Base-by-base conservation (phyloP, 2,113 vertebrate species). In the Nettapus auritus region DNA sequence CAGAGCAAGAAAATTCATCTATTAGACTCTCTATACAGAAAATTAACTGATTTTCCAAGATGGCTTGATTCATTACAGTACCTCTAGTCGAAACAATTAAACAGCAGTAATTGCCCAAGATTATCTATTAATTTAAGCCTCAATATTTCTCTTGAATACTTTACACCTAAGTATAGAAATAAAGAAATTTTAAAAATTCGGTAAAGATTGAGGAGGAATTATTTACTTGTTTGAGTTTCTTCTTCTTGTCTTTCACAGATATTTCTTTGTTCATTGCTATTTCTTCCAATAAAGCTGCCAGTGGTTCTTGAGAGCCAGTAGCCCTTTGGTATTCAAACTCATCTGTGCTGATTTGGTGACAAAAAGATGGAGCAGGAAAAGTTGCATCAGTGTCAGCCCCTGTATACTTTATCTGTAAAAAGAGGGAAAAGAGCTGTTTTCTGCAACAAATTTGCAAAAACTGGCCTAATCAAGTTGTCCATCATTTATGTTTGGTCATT, bases 211-310 rank as follows among this genome's bases (percentile, higher is more conserved):
- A 15, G 15, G 14, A 94, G 13, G 12, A 82, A 63, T 78, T 94
- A 89, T 79, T 96, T 96, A 99, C 99, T 98, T 98, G 98, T 62
- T 99, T 99, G 67, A 99, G 94, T 60, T 98, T 97, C 82, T 99
- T 99, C 97, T 98, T 99, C 95, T 98, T 99, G 75, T 99, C 98
- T 96, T 98, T 99, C 67, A 68, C 76, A 55, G 98, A 98, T 93
- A 98, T 97, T 82, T 97, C 97, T 86, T 94, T 96, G 89, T 99
- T 98, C 48, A 91, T 96, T 69, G 98, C 96, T 63, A 99, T 98
- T 87, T 98, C 98, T 94, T 99, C 98, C 86, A 99, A 77, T 69
- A 98, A 97, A 70, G 97, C 95, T 79, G 97, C 97, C 71, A 98
- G 90, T 12, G 98, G 98, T n/a, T 98, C 98, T 82, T 98, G 98